phyloP scores from a whole-genome alignment of 2,797 vertebrate species.

The Zalophus californianus region DNA sequence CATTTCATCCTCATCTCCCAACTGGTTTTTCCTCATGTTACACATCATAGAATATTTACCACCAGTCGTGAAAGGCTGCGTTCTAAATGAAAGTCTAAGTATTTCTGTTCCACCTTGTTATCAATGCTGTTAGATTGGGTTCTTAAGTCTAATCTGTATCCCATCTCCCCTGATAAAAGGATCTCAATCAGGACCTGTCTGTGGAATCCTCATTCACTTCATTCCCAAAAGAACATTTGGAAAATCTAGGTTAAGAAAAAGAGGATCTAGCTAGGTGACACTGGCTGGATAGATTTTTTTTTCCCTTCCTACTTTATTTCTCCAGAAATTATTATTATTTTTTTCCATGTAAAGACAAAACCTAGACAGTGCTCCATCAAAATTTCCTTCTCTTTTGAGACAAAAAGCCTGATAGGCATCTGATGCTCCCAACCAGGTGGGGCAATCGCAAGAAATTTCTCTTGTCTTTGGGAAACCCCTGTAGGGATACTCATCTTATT shows the following conservation, averaged over 20 bases:
- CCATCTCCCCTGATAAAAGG: not conserved
- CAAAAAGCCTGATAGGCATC: not conserved
- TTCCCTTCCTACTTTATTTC: slow-evolving; percentile 14
- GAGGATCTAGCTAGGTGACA: not conserved
- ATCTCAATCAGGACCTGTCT: not conserved
- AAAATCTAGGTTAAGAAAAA: not conserved
- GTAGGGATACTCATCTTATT: not conserved
- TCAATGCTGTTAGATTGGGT: not conserved
- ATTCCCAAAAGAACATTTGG: not conserved
- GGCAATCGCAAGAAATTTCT: not conserved
- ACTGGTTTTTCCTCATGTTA: not conserved
- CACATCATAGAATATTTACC: not conserved
- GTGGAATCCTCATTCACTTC: not conserved
- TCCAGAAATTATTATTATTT: not conserved
- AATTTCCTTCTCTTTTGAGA: slow-evolving; percentile 61
- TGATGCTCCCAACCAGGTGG: not conserved
- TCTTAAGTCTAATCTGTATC: not conserved
- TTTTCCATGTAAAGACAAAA: not conserved
- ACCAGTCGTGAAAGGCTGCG: not conserved
- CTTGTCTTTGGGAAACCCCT: not conserved
- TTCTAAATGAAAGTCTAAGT: not conserved
- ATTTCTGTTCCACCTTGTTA: not conserved
- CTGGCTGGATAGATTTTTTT: not conserved
- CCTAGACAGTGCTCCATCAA: not conserved
- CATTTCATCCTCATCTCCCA: not conserved